A percentile compares a stretch with the other conserved stretches of the same genome.
phyloP scores from a whole-genome alignment of 2,797 vertebrate genomes.

The Cephalopachus bancanus region DNA sequence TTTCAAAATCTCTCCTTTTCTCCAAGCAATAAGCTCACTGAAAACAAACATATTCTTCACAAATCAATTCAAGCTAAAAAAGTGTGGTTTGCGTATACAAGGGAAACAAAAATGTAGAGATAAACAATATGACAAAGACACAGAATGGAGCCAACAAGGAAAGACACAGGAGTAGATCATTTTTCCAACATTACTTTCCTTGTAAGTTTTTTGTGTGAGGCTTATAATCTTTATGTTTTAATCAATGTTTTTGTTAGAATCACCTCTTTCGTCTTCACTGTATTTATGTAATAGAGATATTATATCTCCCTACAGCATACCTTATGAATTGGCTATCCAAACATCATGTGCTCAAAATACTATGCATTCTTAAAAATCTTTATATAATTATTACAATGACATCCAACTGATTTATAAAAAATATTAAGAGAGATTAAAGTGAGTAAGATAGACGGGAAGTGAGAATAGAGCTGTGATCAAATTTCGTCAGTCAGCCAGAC shows the following conservation, averaged over 20 bases:
- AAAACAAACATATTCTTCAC: constrained; percentile 70
- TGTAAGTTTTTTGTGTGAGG: not conserved
- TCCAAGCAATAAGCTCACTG: constrained; percentile 53
- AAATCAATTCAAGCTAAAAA: constrained; percentile 61
- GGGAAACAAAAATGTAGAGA: not conserved
- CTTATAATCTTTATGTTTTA: not conserved
- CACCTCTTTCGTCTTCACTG: not conserved
- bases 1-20: constrained; percentile 61
- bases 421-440: not conserved
- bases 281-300: not conserved
- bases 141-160: not conserved
- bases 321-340: not conserved
- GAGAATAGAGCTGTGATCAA: not conserved
- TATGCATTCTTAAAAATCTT: not conserved
- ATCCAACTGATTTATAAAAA: not conserved
- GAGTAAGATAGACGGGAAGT: not conserved
- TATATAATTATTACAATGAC: not conserved
- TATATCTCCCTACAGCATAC: not conserved
- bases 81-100: not conserved
- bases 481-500: not conserved
- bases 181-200: not conserved
- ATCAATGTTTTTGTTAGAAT: not conserved
- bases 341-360: not conserved
- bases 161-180: not conserved
- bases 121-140: not conserved